These are phyloP conservation scores for Pocillopora grandis DNA, from an alignment of 92 coral and sea anemone species.

Conservation along the genomic window DNA sequence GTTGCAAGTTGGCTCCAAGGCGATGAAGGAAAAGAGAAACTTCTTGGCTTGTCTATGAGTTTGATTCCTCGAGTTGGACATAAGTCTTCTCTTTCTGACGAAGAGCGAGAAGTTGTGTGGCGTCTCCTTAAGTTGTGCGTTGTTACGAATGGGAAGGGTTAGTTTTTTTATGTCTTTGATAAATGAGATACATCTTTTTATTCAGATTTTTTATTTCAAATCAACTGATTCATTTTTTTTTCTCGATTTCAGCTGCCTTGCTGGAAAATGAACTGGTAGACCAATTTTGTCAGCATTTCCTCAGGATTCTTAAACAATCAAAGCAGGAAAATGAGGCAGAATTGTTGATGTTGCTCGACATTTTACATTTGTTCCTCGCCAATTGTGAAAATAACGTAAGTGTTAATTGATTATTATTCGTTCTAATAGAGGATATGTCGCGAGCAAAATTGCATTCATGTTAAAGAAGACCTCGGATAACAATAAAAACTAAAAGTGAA, in stretches of 20 bases:
- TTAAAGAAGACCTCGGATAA: too few species aligned
- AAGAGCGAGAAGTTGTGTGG: slow-evolving; percentile 23
- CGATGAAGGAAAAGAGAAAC: slow-evolving; percentile 46
- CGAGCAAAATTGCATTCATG: too few species aligned
- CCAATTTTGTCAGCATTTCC: slow-evolving; percentile 34
- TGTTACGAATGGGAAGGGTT: slow-evolving; percentile 20
- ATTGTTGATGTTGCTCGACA: slow-evolving; percentile 21
- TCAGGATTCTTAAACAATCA: slow-evolving; percentile 35
- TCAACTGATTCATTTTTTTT: neutral
- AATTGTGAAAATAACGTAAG: slow-evolving; percentile 33
- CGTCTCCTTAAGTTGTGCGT: slow-evolving; percentile 32
- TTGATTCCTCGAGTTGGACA: slow-evolving; percentile 17
- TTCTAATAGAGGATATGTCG: too few species aligned
- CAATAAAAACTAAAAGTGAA: too few species aligned
- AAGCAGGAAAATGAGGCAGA: slow-evolving; percentile 6
- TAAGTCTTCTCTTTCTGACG: slow-evolving; percentile 4
- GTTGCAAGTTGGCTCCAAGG: slow-evolving; percentile 51
- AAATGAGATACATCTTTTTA: neutral
- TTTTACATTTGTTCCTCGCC: slow-evolving; percentile 17
- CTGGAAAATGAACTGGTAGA: slow-evolving; percentile 19
- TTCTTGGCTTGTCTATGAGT: slow-evolving; percentile 36
- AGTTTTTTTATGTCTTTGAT: neutral
- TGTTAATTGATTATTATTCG: too few species aligned
- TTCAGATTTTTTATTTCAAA: neutral
- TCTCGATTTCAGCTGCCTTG: slow-evolving; percentile 12